phyloP scores from a whole-genome alignment of 1,140 invertebrate genomes.

The Colletes latitarsis region DNA sequence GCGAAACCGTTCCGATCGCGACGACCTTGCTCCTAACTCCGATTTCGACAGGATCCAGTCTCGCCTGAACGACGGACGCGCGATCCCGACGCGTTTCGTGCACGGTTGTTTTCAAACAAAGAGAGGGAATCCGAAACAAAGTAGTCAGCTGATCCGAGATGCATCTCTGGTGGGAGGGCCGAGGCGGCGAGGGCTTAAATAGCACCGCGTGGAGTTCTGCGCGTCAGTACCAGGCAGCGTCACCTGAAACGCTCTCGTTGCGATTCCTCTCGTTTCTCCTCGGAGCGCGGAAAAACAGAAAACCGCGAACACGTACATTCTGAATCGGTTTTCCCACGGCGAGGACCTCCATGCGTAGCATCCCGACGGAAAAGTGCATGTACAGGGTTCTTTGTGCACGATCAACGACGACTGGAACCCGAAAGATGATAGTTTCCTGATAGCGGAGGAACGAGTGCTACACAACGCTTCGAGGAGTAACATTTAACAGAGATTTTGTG shows the following conservation, averaged over 20 bases:
- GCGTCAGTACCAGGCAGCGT: slow-evolving; percentile 74
- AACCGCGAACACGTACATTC: not conserved
- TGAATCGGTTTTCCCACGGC: not conserved
- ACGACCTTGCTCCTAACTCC: slow-evolving; percentile 13
- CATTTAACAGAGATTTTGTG: not conserved
- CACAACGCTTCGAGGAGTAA: not conserved
- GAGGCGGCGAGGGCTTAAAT: slow-evolving; percentile 78
- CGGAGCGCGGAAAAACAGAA: not conserved
- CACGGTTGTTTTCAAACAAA: slow-evolving; percentile 78
- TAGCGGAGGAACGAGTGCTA: not conserved
- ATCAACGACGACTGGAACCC: too few species aligned
- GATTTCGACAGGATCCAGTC: slow-evolving; percentile 48
- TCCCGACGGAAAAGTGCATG: not conserved
- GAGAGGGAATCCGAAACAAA: slow-evolving; percentile 64
- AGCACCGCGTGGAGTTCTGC: slow-evolving; percentile 69
- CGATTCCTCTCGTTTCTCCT: too few species aligned
- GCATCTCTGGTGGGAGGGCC: slow-evolving; percentile 62
- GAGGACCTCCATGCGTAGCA: not conserved
- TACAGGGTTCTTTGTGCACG: not conserved
- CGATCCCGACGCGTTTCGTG: too few species aligned
- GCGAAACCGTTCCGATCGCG: too few species aligned
- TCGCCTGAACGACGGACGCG: slow-evolving; percentile 10
- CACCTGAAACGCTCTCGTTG: slow-evolving; percentile 46
- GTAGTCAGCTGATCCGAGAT: slow-evolving; percentile 74
- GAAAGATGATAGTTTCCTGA: slow-evolving; percentile 28